These are phyloP conservation scores for Origma solitaria DNA, from an alignment of 2,113 vertebrate genomes.

Conservation along the genomic window DNA sequence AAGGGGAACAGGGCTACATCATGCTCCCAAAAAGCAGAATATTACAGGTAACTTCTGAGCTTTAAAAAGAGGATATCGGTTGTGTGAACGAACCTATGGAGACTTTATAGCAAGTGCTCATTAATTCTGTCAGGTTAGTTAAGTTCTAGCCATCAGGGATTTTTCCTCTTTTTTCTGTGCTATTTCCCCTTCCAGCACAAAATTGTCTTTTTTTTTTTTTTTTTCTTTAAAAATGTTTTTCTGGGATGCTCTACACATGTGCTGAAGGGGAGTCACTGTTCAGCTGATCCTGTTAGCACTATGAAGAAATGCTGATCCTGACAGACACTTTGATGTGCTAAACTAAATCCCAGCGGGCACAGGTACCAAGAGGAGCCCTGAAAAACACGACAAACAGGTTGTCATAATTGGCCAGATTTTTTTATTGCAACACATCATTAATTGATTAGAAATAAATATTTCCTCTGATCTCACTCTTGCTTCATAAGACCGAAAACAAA, in stretches of 20 bases:
- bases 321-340: not conserved
- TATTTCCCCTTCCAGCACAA: not conserved
- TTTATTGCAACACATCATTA: not conserved
- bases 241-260: not conserved
- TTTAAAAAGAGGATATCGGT: not conserved
- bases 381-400: not conserved
- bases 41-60: not conserved
- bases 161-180: not conserved
- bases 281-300: not conserved
- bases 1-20: not conserved
- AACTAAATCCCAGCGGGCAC: not conserved
- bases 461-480: not conserved
- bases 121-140: not conserved
- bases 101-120: not conserved
- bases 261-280: not conserved
- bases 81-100: not conserved
- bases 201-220: not conserved
- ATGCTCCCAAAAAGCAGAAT: not conserved
- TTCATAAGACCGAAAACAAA: not conserved
- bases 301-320: not conserved
- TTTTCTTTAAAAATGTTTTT: not conserved
- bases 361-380: not conserved
- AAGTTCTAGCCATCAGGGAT: not conserved
- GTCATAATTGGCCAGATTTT: not conserved
- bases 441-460: not conserved